These are phyloP conservation scores for Pyrgilauda ruficollis DNA, from an alignment of 2,113 vertebrate species.

Conservation along the genomic window DNA sequence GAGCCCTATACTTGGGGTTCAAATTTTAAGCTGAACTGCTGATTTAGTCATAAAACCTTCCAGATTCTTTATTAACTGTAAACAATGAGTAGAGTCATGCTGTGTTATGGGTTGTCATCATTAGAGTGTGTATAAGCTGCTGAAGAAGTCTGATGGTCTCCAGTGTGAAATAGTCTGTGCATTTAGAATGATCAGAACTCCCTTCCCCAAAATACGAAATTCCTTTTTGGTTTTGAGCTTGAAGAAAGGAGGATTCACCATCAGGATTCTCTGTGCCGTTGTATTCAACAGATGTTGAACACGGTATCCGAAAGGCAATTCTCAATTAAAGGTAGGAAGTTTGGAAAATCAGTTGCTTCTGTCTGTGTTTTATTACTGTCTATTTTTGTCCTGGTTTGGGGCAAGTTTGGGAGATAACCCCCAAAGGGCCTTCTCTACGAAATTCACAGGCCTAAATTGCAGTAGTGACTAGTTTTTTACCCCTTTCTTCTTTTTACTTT, in stretches of 20 bases:
- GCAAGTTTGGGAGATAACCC: too few species aligned
- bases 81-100: not conserved
- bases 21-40: not conserved
- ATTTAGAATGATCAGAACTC: not conserved
- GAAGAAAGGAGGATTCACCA: not conserved
- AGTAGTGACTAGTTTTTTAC: not conserved
- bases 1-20: not conserved
- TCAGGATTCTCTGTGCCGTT: not conserved
- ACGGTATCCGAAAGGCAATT: rapidly evolving
- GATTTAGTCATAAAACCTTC: not conserved
- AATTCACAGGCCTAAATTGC: not conserved
- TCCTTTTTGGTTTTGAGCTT: not conserved
- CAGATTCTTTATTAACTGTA: not conserved
- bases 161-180: rapidly evolving
- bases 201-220: not conserved
- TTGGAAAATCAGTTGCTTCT: not conserved
- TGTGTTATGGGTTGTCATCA: not conserved
- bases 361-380: not conserved
- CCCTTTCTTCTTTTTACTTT: not conserved
- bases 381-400: too few species aligned
- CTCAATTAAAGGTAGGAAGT: not conserved
- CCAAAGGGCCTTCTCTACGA: too few species aligned
- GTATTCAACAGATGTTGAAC: not conserved
- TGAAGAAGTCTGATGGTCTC: not conserved
- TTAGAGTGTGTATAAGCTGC: not conserved